phyloP scores from a whole-genome alignment of 2,113 vertebrate species.

The Numenius arquata region DNA sequence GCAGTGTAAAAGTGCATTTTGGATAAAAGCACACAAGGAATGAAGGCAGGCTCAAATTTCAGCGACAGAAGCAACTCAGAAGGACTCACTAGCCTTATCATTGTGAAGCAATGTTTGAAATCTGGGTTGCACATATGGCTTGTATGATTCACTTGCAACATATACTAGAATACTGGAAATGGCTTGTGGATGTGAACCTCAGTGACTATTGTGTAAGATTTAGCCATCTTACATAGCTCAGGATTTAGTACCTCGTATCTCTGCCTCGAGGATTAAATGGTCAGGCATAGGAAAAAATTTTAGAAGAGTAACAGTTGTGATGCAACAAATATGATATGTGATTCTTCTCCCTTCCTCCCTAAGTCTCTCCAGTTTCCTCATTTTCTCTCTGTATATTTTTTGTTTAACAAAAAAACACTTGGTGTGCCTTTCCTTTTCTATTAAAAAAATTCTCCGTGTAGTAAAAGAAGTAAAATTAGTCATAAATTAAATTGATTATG shows the following conservation, averaged over 20 bases:
- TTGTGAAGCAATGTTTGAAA: not conserved
- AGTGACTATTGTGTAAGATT: not conserved
- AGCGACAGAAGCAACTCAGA: not conserved
- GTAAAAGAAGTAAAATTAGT: not conserved
- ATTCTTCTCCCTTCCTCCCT: not conserved
- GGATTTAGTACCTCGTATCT: not conserved
- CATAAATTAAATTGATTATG: not conserved
- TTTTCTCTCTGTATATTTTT: not conserved
- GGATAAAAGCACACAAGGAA: not conserved
- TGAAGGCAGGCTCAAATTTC: not conserved
- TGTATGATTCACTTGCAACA: not conserved
- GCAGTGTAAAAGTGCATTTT: not conserved
- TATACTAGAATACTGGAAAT: not conserved
- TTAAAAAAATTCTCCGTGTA: not conserved
- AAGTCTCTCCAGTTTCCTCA: not conserved
- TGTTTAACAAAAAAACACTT: not conserved
- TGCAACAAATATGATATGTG: not conserved
- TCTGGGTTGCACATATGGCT: not conserved
- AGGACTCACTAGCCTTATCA: not conserved
- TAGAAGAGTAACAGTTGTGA: not conserved
- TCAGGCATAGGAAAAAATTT: not conserved
- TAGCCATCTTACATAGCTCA: not conserved
- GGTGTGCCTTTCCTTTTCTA: not conserved
- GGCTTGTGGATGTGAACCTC: not conserved
- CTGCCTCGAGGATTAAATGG: not conserved